phyloP scores from a whole-genome alignment of 2,888 invertebrate species.

The Syritta pipiens region DNA sequence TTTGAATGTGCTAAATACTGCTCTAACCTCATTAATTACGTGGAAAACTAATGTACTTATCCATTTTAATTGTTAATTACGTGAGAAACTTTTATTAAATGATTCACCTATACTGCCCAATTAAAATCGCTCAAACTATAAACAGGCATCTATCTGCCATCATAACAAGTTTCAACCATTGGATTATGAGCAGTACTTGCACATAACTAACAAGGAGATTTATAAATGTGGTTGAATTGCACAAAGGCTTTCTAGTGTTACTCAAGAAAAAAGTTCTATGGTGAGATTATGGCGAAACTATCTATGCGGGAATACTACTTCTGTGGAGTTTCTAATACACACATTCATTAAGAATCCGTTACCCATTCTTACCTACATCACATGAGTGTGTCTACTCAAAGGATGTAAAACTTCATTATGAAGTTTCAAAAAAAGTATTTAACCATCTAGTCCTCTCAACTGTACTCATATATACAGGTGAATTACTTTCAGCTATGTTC shows the following conservation, averaged over 20 bases:
- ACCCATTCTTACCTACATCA: conserved; percentile 10
- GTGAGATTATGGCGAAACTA: conserved; percentile 28
- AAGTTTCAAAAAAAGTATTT: conserved; percentile 16
- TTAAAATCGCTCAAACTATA: not conserved
- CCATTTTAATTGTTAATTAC: too few relatives aligned
- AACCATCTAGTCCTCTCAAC: conserved; percentile 11
- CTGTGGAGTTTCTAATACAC: conserved; percentile 22
- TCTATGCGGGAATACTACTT: conserved; percentile 21
- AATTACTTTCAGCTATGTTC: conserved; percentile 10
- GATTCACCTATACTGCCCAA: too few relatives aligned
- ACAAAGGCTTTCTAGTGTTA: conserved; percentile 17
- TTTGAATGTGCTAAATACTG: too few relatives aligned
- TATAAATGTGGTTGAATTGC: conserved; percentile 16
- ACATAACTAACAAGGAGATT: conserved; percentile 19
- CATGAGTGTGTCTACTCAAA: conserved; percentile 6
- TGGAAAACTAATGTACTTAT: too few relatives aligned
- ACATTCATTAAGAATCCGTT: conserved; percentile 22
- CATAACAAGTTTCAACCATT: not conserved
- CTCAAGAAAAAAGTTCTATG: conserved; percentile 14
- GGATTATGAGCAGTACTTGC: not conserved
- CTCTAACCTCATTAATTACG: too few relatives aligned
- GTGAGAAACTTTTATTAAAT: too few relatives aligned
- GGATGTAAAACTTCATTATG: conserved; percentile 23
- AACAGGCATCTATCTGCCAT: not conserved
- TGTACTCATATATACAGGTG: not conserved